A percentile compares a stretch with the other conserved stretches of the same genome.
Evolutionary conservation across 2,888 invertebrate genomes (phyloP).

Genomic region (Spodoptera exigua): DNA sequence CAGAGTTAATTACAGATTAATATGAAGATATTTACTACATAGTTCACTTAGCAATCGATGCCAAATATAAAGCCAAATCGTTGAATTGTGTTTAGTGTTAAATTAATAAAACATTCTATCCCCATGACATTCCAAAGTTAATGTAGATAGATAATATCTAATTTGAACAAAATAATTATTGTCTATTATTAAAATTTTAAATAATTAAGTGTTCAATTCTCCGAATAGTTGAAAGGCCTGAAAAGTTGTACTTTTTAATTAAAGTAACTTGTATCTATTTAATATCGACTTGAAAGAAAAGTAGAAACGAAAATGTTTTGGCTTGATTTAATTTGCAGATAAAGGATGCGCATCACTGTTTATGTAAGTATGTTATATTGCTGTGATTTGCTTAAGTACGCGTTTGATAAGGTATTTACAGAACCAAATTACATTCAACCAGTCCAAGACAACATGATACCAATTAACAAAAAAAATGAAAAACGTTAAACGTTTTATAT

Average conservation of each 20-base stretch:
- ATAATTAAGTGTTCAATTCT: slow-evolving; percentile 73
- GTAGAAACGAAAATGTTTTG: slow-evolving; percentile 4
- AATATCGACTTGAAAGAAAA: slow-evolving; percentile 20
- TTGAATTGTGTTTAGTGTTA: slow-evolving; percentile 27
- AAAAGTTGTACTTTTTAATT: slow-evolving; percentile 47
- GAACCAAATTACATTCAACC: background rate
- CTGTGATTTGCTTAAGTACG: slow-evolving; percentile 38
- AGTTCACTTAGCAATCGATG: slow-evolving; percentile 28
- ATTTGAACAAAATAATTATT: slow-evolving; percentile 65
- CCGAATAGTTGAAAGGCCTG: slow-evolving; percentile 56
- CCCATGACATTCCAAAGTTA: slow-evolving; percentile 67
- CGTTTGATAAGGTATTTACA: slow-evolving; percentile 4
- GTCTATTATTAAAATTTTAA: slow-evolving; percentile 71
- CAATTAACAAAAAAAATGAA: slow-evolving; percentile 6
- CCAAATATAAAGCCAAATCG: slow-evolving; percentile 57
- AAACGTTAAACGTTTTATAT: slow-evolving; percentile 36
- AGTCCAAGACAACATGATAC: background rate
- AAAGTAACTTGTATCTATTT: slow-evolving; percentile 37
- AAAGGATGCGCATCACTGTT: slow-evolving; percentile 7
- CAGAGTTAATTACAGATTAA: no score
- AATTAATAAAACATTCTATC: slow-evolving; percentile 40
- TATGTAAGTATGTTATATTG: slow-evolving; percentile 28
- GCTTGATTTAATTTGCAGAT: slow-evolving; percentile 36
- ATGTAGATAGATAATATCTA: slow-evolving; percentile 69
- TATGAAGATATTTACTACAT: background rate